phyloP scores from a whole-genome alignment of 2,888 invertebrate species.

The Catocala fraxini region DNA sequence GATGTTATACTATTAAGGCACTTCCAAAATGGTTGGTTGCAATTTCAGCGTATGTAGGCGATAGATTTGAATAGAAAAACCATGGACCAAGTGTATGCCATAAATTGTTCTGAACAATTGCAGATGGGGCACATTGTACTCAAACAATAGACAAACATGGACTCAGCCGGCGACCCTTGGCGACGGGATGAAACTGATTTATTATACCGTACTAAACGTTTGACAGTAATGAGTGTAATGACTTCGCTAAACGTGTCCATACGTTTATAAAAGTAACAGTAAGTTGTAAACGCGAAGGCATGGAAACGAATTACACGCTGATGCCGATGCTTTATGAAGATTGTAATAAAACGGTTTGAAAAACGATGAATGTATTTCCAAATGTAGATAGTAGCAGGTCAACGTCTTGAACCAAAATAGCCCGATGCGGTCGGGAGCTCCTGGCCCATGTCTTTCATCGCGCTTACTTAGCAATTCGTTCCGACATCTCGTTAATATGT shows the following conservation, averaged over 20 bases:
- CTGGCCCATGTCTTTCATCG: constrained; percentile 81
- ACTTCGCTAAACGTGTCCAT: constrained; percentile 36
- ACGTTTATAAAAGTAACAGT: constrained; percentile 33
- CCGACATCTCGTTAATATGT: constrained; percentile 81
- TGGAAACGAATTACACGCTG: constrained; percentile 9
- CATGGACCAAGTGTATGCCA: constrained; percentile 49
- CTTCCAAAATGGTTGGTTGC: constrained; percentile 27
- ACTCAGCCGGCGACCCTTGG: constrained; percentile 43
- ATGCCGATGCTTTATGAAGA: constrained; percentile 28
- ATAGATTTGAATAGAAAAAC: constrained; percentile 42
- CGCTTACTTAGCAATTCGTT: constrained; percentile 74
- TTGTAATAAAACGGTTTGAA: constrained; percentile 47
- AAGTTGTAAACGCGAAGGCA: constrained; percentile 8
- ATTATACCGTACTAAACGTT: constrained; percentile 41
- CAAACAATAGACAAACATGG: constrained; percentile 69
- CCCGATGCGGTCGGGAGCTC: constrained; percentile 64
- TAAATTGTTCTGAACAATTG: constrained; percentile 67
- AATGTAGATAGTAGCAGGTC: constrained; percentile 72
- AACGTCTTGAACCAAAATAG: constrained; percentile 83
- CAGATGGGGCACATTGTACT: constrained; percentile 65
- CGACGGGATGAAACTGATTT: constrained; percentile 45
- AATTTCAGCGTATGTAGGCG: constrained; percentile 21
- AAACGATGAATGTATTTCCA: constrained; percentile 65
- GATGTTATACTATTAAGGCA: constrained; percentile 27
- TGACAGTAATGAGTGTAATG: constrained; percentile 48